Percentiles rank a stretch among this genome's conserved stretches.
phyloP scores from a whole-genome alignment of 2,113 vertebrate genomes.

The Lampris megalopsis region DNA sequence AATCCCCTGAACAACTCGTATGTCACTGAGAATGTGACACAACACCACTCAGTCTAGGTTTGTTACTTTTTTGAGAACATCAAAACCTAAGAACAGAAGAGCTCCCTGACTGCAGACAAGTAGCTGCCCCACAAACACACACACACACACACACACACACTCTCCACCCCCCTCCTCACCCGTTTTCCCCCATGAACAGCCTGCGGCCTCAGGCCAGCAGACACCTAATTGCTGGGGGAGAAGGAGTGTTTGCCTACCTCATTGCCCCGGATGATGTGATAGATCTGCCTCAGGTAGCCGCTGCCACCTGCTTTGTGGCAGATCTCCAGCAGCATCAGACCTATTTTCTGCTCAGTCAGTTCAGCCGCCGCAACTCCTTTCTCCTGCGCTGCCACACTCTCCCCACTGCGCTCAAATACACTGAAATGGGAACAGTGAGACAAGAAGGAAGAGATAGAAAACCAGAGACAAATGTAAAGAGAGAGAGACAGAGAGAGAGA shows the following conservation, averaged over 20 bases:
- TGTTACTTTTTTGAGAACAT: constrained; percentile 63
- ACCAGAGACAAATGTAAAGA: constrained; percentile 26
- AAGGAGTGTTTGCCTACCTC: constrained; percentile 97
- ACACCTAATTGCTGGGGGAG: constrained; percentile 96
- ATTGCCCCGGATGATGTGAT: constrained; percentile 99
- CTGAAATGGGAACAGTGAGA: constrained; percentile 78
- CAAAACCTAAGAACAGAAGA: constrained; percentile 67
- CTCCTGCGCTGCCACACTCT: constrained; percentile 78
- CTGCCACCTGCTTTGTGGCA: constrained; percentile 99
- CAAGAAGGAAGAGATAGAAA: constrained; percentile 35
- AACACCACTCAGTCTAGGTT: constrained; percentile 48
- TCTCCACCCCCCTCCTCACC: constrained; percentile 77
- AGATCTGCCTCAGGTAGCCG: constrained; percentile 97
- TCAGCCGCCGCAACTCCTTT: constrained; percentile 82
- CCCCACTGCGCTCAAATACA: constrained; percentile 77
- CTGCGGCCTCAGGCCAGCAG: constrained; percentile 91
- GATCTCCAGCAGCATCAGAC: constrained; percentile 96
- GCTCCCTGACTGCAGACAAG: constrained; percentile 55
- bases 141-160: constrained; percentile 67
- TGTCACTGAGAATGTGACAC: constrained; percentile 25
- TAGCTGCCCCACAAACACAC: constrained; percentile 53
- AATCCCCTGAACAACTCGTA: too few relatives aligned
- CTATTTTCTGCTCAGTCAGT: constrained; percentile 98
- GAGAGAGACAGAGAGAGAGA: constrained; percentile 7
- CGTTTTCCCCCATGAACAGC: constrained; percentile 89